These are phyloP conservation scores for Hyperoplus immaculatus DNA, from an alignment of 2,797 vertebrate genomes.

Conservation along the genomic window DNA sequence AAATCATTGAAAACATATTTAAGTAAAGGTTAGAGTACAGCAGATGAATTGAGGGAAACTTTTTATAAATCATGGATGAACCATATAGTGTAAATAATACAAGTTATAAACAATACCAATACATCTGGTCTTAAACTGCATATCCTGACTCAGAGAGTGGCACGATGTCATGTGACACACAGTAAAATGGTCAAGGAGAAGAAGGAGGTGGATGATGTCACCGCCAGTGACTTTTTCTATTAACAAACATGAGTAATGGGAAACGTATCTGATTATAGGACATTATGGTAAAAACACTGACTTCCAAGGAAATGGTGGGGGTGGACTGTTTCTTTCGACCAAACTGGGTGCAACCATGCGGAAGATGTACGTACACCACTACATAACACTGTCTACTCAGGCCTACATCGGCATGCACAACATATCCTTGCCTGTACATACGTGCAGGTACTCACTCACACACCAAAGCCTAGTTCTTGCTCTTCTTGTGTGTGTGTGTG, in stretches of 20 bases:
- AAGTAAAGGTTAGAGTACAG: neutral
- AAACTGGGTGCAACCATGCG: conserved; percentile 51
- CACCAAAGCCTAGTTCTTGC: neutral
- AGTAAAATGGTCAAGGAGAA: conserved; percentile 39
- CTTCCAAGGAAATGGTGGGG: conserved; percentile 17
- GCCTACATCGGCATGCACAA: conserved; percentile 22
- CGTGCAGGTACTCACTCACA: conserved; percentile 33
- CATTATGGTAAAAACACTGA: neutral
- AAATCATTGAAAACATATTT: neutral
- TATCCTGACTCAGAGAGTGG: conserved; percentile 67
- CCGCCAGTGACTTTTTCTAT: conserved; percentile 55
- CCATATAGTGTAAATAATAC: neutral
- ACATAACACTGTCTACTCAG: conserved; percentile 49
- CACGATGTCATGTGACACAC: conserved; percentile 60
- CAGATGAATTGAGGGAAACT: neutral
- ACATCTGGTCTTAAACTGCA: conserved; percentile 35
- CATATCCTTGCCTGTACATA: conserved; percentile 19
- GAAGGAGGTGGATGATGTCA: conserved; percentile 58
- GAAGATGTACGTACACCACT: conserved; percentile 59
- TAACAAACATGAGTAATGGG: conserved; percentile 58
- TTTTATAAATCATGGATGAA: neutral
- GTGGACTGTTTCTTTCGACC: conserved; percentile 13
- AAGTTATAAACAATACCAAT: neutral
- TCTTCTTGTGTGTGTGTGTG: conserved; percentile 4
- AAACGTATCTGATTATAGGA: conserved; percentile 33